Base-by-base conservation (phyloP, 2,113 vertebrate species). In the Fregata magnificens region DNA sequence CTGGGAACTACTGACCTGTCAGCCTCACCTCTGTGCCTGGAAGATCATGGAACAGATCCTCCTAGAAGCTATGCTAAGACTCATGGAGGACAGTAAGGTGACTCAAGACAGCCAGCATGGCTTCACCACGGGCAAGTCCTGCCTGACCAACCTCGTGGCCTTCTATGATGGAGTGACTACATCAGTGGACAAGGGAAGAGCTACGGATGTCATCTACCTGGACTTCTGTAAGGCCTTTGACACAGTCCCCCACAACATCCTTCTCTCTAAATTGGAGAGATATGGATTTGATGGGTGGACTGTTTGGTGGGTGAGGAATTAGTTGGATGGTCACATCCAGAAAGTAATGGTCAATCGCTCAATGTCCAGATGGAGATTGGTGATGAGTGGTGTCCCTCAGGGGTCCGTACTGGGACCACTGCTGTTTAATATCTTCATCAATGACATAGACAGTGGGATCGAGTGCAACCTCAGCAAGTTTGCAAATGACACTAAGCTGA, bases 381-480 rank as follows among this genome's bases (percentile, higher is more conserved):
- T 78, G 58, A 78, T 3, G 5, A 19, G 10, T 32, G 32, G 29
- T 6, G 3, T 32, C 12, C 47, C 50, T 29, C 47, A 70, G 34
- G 4, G 40, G 21, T 12, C 12, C 2, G 4, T 42, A 47, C 0
- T 25, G 42, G 29, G 19, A 69, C 18, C 16, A 78, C 18, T 5
- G 18, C 13, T 80, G 44, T 47, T 62, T 55, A 73, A 7, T 20
- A 26, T 62, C 59, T 81, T 73, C 56, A 72, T n/a, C 42, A n/a
- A 3, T 12, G 9, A 72, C 29, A 40, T 0, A 50, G 25, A 21
- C 7, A 82, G 29, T 11, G 21, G 52, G 18, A 25, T 29, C 1
- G 1, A 61, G 22, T 29, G 17, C 24, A 65, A 18, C 40, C 40
- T 45, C 45, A 42, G 18, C 3, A 78, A 21, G 32, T 56, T 9